Percentiles rank a stretch among this genome's conserved stretches.
Conservation (phyloP, 1,140 invertebrate species). For the Calephelis virginiensis region DNA sequence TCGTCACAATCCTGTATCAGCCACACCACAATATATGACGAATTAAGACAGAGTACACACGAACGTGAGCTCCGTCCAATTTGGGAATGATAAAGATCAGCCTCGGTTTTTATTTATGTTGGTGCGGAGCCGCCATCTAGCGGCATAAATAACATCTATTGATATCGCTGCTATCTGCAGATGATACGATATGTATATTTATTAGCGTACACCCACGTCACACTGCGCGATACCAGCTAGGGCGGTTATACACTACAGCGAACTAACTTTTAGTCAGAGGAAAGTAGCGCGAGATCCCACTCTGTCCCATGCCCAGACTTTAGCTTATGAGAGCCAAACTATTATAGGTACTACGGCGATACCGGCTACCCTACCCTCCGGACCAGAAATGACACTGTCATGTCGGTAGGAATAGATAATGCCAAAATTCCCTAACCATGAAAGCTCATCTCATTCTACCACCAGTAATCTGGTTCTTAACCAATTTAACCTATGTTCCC, state of each 20-base stretch:
- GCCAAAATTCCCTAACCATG: no score
- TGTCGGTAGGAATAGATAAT: no score
- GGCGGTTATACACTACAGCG: conserved; percentile 15
- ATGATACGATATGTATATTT: conserved; percentile 51
- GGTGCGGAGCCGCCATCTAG: conserved; percentile 44
- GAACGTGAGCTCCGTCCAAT: conserved; percentile 34
- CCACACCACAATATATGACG: background rate
- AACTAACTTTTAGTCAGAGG: background rate
- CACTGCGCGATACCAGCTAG: conserved; percentile 23
- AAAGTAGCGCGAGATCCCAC: no score
- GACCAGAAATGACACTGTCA: no score
- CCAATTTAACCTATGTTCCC: no score
- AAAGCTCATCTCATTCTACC: no score
- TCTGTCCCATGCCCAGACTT: no score
- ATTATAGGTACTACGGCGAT: no score
- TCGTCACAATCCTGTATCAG: no score
- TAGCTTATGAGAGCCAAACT: no score
- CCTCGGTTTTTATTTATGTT: conserved; percentile 57
- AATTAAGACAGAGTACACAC: background rate
- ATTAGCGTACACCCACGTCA: conserved; percentile 44
- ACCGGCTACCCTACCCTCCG: no score
- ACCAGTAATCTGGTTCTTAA: no score
- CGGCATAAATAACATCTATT: conserved; percentile 52
- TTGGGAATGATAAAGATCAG: conserved; percentile 49
- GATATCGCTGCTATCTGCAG: conserved; percentile 51